Evolutionary conservation across 2,797 vertebrate genomes (phyloP).

Genomic region (Enteromius unitaeniatus): DNA sequence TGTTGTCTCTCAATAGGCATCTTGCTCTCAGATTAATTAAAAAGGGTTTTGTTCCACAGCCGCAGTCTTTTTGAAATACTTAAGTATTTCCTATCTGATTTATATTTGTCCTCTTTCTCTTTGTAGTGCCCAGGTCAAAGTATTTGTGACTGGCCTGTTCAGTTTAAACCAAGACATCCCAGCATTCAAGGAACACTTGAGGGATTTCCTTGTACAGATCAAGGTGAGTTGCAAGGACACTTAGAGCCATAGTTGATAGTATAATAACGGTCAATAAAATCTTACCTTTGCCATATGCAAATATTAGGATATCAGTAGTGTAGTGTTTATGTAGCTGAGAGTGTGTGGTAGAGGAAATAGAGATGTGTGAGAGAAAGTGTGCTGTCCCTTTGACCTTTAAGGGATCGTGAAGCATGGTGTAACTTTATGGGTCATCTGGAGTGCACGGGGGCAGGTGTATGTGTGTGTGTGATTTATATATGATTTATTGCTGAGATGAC

Average conservation of each 20-base stretch:
- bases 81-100: background rate
- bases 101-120: background rate
- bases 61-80: background rate
- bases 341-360: background rate
- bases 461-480: background rate
- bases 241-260: background rate
- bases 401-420: background rate
- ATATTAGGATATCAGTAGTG: background rate
- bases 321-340: background rate
- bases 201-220: conserved; percentile 98
- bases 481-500: conserved; percentile 15
- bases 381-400: conserved; percentile 38
- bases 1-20: background rate
- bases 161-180: conserved; percentile 99
- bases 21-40: background rate
- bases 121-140: conserved; percentile 95
- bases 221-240: conserved; percentile 82
- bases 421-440: conserved; percentile 2
- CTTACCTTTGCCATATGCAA: background rate
- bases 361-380: background rate
- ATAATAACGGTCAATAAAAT: background rate
- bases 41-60: background rate
- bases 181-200: conserved; percentile 97
- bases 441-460: conserved; percentile 8
- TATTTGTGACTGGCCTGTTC: conserved; percentile 98